Percentiles rank a stretch among this genome's conserved stretches.
phyloP scores from a whole-genome alignment of 2,888 invertebrate genomes.

The Mechanitis messenoides region DNA sequence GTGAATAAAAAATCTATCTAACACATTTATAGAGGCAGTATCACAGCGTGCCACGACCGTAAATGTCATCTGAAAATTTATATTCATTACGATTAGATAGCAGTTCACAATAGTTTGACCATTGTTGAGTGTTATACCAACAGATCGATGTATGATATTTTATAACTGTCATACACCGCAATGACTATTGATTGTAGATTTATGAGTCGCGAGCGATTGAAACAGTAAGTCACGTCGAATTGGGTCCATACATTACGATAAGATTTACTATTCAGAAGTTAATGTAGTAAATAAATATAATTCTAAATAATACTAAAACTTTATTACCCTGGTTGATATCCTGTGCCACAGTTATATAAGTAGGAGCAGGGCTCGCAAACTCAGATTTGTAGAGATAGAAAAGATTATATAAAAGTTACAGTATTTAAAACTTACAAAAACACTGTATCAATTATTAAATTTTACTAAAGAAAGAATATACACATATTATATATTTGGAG shows the following conservation, averaged over 20 bases:
- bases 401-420: too few relatives aligned
- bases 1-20: constrained; percentile 57
- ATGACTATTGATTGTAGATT: constrained; percentile 43
- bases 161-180: constrained; percentile 51
- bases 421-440: too few relatives aligned
- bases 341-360: too few relatives aligned
- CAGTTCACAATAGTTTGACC: constrained; percentile 62
- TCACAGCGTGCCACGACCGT: constrained; percentile 70
- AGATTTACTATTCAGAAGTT: not conserved
- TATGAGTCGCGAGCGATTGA: constrained; percentile 44
- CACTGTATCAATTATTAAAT: too few relatives aligned
- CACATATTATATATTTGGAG: too few relatives aligned
- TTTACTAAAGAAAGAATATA: too few relatives aligned
- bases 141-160: constrained; percentile 72
- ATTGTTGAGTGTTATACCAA: constrained; percentile 63
- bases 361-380: too few relatives aligned
- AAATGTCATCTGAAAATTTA: constrained; percentile 76
- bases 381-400: too few relatives aligned
- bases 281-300: not conserved
- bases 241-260: not conserved
- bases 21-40: constrained; percentile 56
- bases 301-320: too few relatives aligned
- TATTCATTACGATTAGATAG: constrained; percentile 76
- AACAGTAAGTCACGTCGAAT: constrained; percentile 48
- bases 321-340: too few relatives aligned